Base-by-base conservation (phyloP, 2,113 vertebrate species). In the Oryzias javanicus region DNA sequence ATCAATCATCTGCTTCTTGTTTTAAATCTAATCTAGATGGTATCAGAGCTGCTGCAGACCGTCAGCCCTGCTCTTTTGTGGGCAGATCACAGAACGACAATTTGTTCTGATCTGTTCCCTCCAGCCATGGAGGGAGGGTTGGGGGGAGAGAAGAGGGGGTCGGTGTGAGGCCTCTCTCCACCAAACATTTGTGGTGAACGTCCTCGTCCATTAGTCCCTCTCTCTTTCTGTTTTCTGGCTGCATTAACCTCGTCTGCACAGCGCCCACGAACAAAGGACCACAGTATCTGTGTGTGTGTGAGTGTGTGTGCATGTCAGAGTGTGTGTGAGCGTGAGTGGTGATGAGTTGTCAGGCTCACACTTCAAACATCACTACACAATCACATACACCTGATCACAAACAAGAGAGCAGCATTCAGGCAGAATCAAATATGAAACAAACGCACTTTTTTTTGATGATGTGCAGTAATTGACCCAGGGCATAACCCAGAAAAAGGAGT, bases 241-340 rank as follows among this genome's bases (percentile, higher is more conserved):
- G 61, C 76, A 86, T 78, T 80, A 84, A 76, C 84, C 70, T 84
- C 74, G 57, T 63, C 59, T 63, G 55, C 67, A 69, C 80, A 81
- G 51, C 51, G 61, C 75, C 58, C 17, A 50, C 5, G 10, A 78
- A 84, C 74, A 82, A 86, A 77, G 55, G 14, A n/a, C n/a, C 12
- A 67, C 67, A 80, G 74, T 76, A 64, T 66, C 29, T 79, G 10
- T 1, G 17, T 12, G 35, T 35, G 29, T 35, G 29, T 35, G 35
- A 3, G 35, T 35, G 35, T 35, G 29, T 35, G 35, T 35, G 35
- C 10, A 8, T 35, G 35, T 35, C 35, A 35, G 35, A 35, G 35
- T 35, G 8, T 35, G 10, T 35, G 35, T 35, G 35, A 35, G 35
- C 12, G 35, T 35, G 8, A 35, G 35, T 10, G 35, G 35, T 12